phyloP scores from a whole-genome alignment of 1,140 invertebrate genomes.

The Ostrea denselamellosa region DNA sequence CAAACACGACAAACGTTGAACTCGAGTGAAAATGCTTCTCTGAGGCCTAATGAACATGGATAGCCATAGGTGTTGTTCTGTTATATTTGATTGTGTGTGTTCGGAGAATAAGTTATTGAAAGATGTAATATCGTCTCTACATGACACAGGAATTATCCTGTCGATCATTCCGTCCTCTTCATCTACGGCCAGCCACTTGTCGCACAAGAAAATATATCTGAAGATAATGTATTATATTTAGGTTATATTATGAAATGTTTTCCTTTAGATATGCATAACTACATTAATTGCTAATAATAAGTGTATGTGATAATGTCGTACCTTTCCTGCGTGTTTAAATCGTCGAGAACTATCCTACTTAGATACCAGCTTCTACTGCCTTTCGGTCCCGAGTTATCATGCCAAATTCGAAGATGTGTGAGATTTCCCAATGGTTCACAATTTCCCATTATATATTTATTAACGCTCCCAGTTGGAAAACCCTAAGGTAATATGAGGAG shows the following conservation, averaged over 20 bases:
- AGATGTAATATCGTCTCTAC: conserved; percentile 64
- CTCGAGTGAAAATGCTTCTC: conserved; percentile 60
- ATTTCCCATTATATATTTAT: conserved; percentile 69
- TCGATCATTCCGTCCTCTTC: conserved; percentile 74
- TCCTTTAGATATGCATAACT: no score
- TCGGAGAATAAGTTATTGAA: conserved; percentile 49
- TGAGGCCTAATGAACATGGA: conserved; percentile 55
- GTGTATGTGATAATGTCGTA: conserved; percentile 41
- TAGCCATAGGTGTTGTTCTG: conserved; percentile 66
- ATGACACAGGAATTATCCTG: conserved; percentile 68
- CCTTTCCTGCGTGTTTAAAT: conserved; percentile 75
- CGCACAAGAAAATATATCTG: conserved; percentile 74
- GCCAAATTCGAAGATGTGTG: conserved; percentile 75
- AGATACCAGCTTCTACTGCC: conserved; percentile 73
- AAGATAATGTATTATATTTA: background rate
- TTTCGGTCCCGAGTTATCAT: conserved; percentile 75
- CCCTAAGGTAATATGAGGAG: conserved; percentile 48
- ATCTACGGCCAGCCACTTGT: conserved; percentile 74
- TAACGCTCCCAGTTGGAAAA: conserved; percentile 66
- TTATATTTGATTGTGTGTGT: conserved; percentile 46
- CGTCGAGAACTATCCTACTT: conserved; percentile 72
- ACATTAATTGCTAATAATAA: no score
- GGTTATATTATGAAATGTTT: no score
- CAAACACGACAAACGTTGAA: conserved; percentile 72
- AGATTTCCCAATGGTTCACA: conserved; percentile 69